Percentiles rank a stretch among this genome's conserved stretches.
phyloP scores from a whole-genome alignment of 2,797 vertebrate species.

The Carapus acus region DNA sequence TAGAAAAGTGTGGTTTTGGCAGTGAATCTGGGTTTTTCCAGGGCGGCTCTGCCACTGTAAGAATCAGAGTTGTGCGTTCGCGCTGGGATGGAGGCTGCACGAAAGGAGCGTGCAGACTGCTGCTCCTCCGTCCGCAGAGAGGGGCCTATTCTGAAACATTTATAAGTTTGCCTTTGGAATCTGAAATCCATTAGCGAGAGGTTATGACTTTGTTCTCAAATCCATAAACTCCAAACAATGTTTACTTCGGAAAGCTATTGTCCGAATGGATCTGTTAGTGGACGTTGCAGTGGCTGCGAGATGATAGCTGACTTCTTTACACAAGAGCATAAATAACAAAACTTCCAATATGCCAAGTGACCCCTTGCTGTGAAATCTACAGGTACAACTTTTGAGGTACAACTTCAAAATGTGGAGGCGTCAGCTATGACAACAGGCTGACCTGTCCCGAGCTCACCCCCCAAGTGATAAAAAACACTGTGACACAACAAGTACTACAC shows the following conservation, averaged over 20 bases:
- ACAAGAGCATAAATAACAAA: constrained; percentile 58
- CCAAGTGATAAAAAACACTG: constrained; percentile 51
- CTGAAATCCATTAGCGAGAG: constrained; percentile 16
- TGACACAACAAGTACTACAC: constrained; percentile 56
- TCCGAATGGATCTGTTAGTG: constrained; percentile 24
- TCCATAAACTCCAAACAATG: constrained; percentile 9
- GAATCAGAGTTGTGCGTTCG: constrained; percentile 9
- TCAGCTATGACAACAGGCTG: constrained; percentile 54
- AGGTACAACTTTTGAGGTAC: constrained; percentile 36
- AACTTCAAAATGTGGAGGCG: constrained; percentile 45
- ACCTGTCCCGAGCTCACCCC: constrained; percentile 57
- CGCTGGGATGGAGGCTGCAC: constrained; percentile 16
- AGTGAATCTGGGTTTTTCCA: constrained; percentile 46
- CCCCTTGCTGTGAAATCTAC: constrained; percentile 44
- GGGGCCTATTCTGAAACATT: constrained; percentile 12
- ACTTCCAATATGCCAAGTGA: constrained; percentile 14
- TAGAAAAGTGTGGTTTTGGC: constrained; percentile 37
- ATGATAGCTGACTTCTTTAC: constrained; percentile 39
- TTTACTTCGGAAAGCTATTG: constrained; percentile 8
- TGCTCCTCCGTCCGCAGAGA: constrained; percentile 8
- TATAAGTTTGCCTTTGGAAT: constrained; percentile 25
- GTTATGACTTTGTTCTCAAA: constrained; percentile 12
- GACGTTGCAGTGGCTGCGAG: constrained; percentile 30
- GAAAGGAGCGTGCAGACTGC: constrained; percentile 2
- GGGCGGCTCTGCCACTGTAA: constrained; percentile 9